Evolutionary conservation across 1,140 invertebrate genomes (phyloP).

Genomic region (Bombus balteatus): DNA sequence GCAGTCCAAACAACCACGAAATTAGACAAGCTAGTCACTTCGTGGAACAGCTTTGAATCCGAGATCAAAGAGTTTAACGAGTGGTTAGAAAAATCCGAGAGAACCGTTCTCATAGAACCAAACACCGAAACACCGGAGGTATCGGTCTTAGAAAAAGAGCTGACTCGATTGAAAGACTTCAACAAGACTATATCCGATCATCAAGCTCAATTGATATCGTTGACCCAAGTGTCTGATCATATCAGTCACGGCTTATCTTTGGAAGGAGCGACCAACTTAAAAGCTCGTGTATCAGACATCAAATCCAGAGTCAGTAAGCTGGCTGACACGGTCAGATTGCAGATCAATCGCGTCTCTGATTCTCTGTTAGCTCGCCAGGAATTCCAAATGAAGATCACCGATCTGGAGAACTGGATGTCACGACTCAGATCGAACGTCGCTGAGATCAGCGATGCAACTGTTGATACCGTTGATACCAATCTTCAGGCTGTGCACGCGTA

Average conservation of each 20-base stretch:
- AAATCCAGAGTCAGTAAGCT: slow-evolving; percentile 88
- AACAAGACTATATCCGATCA: slow-evolving; percentile 92
- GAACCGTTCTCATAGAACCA: slow-evolving; percentile 82
- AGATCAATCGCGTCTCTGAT: slow-evolving; percentile 91
- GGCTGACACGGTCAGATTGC: slow-evolving; percentile 88
- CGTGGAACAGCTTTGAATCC: slow-evolving; percentile 91
- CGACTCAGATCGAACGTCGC: slow-evolving; percentile 88
- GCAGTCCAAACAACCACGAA: slow-evolving; percentile 89
- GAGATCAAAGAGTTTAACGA: slow-evolving; percentile 88
- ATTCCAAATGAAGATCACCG: slow-evolving; percentile 90
- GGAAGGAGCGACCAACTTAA: slow-evolving; percentile 88
- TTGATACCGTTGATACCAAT: slow-evolving; percentile 90
- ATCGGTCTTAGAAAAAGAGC: slow-evolving; percentile 88
- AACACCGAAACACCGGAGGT: slow-evolving; percentile 86
- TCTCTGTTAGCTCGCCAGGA: slow-evolving; percentile 91
- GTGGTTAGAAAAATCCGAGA: slow-evolving; percentile 88
- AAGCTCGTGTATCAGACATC: slow-evolving; percentile 88
- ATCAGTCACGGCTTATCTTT: slow-evolving; percentile 89
- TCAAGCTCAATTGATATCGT: slow-evolving; percentile 89
- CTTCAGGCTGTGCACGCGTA: slow-evolving; percentile 91
- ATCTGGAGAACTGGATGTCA: slow-evolving; percentile 93
- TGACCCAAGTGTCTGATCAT: slow-evolving; percentile 91
- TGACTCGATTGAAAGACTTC: slow-evolving; percentile 89
- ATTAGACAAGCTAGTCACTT: slow-evolving; percentile 89
- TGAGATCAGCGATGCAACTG: slow-evolving; percentile 90